Evolutionary conservation across 2,888 invertebrate species (phyloP), one percentile per base, ranked within the genome.

Genomic region (Craniophora ligustri): DNA sequence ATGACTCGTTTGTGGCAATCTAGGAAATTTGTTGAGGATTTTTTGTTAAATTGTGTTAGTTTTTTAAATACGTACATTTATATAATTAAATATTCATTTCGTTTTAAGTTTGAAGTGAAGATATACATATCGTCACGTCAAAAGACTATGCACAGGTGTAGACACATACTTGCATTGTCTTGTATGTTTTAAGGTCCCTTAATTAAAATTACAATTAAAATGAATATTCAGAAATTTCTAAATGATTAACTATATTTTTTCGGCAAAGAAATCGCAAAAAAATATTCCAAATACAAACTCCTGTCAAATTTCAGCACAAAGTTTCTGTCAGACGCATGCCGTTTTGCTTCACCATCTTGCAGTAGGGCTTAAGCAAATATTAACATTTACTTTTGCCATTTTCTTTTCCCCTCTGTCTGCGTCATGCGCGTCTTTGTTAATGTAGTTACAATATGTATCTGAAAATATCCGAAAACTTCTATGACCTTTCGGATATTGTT

Each of bases 291-390:
- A 30, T n/a, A 36, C 3, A 54, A 21, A 44, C 13, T 36, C 7
- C 32, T 21, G 31, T 10, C 26, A 5, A 44, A 62, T 5, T 30
- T 42, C 46, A 57, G 55, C 58, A 48, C 13, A 6, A 61, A 71
- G 65, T 59, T 67, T 72, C 67, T 54, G 41, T 56, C 62, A 72
- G 69, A 75, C 70, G 62, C 70, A 59, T 69, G 64, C 68, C n/a
- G 60, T 54, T 71, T 64, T 71, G 69, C 48, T 55, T 42, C 69
- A 67, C 64, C 67, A 48, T 67, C 60, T 64, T 64, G 68, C 72
- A 74, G 72, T 69, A 75, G 66, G 55, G 62, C 72, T 80, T 76
- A 78, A 65, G 77, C 75, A 85, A 87, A 87, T 87, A 84, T 86
- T 86, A 76, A 75, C 84, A 81, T 83, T 83, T 77, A 83, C 85